Evolutionary conservation across 2,113 vertebrate genomes (phyloP), one percentile per base, ranked within the genome.

Genomic region (Murina feae): DNA sequence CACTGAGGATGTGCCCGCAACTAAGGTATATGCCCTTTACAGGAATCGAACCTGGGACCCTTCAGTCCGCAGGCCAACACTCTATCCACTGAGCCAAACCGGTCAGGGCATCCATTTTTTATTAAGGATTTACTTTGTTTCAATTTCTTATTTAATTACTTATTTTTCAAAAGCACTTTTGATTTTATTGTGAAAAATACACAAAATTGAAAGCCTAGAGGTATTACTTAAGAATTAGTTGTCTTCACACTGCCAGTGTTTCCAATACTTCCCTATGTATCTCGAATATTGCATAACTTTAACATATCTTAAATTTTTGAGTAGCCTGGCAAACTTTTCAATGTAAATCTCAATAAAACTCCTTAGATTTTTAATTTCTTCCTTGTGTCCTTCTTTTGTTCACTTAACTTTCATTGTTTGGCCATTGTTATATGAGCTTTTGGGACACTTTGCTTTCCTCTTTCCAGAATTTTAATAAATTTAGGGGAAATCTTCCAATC

Each of bases 381-480:
- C n/a, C 17, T 13, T 71, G 13, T 11, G 4, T 23, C 2, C 5
- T 17, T 98, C 35, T 95, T 96, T 44, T 86, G 53, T 81, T 97
- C 93, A 94, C 97, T 96, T 42, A 98, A 97, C 58, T 98, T 98
- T 10, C 98, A 99, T 90, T 98, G 95, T 53, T 99, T 98, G 66
- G 99, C 99, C 98, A 99, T 99, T 25, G 96, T 92, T 92, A 98
- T 60, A 93, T 99, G 98, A 44, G 99, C 97, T 0, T 97, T 96
- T 4, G 99, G 99, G 75, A 99, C 98, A 0, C 97, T 98, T 98
- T 99, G 99, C 75, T 98, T 98, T 60, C 98, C 94, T 97, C 98
- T 98, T 97, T 99, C 97, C 86, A 99, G 97, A 93, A 99, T 99
- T 65, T 98, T 97, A 95, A 99, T 98, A 87, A 99, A 97, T 91